phyloP scores from a whole-genome alignment of 1,140 invertebrate species.

The Pseudomyrmex cubaensis region DNA sequence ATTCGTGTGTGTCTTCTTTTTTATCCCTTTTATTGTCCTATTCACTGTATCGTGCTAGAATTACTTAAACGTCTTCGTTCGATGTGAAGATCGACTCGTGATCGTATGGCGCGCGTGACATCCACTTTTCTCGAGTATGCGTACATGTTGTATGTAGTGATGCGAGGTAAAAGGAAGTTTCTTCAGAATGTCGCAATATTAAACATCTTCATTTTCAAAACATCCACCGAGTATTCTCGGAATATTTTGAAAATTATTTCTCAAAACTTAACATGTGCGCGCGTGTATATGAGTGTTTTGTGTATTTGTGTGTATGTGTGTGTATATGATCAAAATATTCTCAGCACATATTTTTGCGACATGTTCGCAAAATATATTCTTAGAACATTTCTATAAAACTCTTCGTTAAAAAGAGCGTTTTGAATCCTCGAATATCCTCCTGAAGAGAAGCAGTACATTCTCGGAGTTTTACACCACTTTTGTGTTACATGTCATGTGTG shows the following conservation, averaged over 20 bases:
- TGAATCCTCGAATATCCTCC: background rate
- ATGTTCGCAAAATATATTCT: background rate
- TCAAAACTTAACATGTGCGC: background rate
- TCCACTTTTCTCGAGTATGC: slow-evolving; percentile 36
- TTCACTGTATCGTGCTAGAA: background rate
- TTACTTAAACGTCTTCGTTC: slow-evolving; percentile 11
- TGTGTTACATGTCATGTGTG: background rate
- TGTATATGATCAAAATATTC: background rate
- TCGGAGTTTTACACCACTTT: background rate
- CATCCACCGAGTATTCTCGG: background rate
- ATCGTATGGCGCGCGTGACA: slow-evolving; percentile 2
- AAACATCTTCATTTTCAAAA: slow-evolving; percentile 1
- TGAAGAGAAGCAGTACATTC: background rate
- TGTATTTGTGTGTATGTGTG: too few relatives aligned
- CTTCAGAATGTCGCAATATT: background rate
- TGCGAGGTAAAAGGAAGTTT: background rate
- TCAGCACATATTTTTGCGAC: background rate
- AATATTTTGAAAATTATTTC: background rate
- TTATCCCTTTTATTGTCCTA: slow-evolving; percentile 42
- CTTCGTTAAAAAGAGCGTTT: background rate
- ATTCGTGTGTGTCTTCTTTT: background rate
- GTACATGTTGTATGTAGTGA: background rate
- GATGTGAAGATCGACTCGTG: slow-evolving; percentile 31
- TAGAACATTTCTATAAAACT: background rate
- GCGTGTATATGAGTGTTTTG: background rate